Conservation (phyloP, 2,113 vertebrate species). For the Dromaius novaehollandiae region DNA sequence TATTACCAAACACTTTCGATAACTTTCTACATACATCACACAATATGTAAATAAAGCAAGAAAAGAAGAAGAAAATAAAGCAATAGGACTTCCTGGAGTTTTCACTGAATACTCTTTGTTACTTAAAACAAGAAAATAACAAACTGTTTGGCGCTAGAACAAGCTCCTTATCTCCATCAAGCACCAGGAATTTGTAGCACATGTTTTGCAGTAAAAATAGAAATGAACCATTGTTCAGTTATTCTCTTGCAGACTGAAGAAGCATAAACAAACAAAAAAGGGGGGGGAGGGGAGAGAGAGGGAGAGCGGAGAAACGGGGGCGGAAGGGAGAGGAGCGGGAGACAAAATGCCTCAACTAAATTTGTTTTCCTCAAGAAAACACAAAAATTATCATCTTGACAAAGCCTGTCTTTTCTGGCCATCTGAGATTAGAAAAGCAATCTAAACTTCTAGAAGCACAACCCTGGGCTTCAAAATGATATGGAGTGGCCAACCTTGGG, state of each 20-base stretch:
- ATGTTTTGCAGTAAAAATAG: conserved; percentile 46
- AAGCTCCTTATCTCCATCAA: conserved; percentile 25
- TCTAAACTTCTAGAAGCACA: background rate
- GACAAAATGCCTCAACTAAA: background rate
- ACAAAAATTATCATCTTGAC: background rate
- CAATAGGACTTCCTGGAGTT: background rate
- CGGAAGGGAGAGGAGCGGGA: background rate
- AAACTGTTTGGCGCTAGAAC: background rate
- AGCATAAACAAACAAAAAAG: background rate
- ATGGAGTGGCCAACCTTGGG: conserved; percentile 76
- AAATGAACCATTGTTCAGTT: background rate
- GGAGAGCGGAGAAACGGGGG: background rate
- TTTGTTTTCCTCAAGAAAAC: background rate
- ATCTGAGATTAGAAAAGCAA: background rate
- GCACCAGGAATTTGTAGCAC: background rate
- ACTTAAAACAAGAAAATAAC: conserved; percentile 10
- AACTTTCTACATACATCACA: background rate
- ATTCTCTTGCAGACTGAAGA: background rate
- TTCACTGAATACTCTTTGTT: background rate
- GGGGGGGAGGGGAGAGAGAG: background rate
- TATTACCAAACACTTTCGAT: background rate
- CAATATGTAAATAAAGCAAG: background rate
- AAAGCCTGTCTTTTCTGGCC: background rate
- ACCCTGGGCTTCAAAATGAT: background rate
- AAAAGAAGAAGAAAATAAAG: background rate